Evolutionary conservation across 2,797 vertebrate genomes (phyloP), one percentile per base, ranked within the genome.

Genomic region (Uromys caudimaculatus): DNA sequence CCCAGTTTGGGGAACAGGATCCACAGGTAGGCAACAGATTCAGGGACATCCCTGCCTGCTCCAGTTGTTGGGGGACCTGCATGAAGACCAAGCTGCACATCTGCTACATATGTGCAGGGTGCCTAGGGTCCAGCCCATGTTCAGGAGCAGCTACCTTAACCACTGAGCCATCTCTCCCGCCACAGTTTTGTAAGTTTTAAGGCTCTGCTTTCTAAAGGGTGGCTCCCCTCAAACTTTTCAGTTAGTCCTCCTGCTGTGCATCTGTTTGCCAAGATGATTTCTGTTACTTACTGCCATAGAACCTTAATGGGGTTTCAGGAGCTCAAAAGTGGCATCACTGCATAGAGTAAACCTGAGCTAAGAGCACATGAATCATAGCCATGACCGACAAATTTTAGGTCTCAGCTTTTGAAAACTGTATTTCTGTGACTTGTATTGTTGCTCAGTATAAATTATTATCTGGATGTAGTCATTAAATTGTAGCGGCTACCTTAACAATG

Each of bases 321-420:
- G 38, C 90, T 67, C 8, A 23, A 21, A 69, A 44, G 27, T 94
- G 56, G 44, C 50, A 89, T 84, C 35, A 27, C 0, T 4, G 71
- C 52, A 52, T 73, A 8, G 52, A 88, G 56, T 73, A 56, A 87
- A 84, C 0, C 47, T 75, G 78, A 52, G 58, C 10, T 71, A 56
- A 52, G 19, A 69, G 89, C 32, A 32, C 4, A 41, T 73, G 54
- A 84, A 60, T 81, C 92, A 17, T 2, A 56, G 52, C 19, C 89
- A 64, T 67, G 10, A 41, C 21, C 69, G 71, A 88, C 85, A 94
- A 89, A 24, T n/a, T 69, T 60, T 17, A 94, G 81, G 38, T 1
- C 41, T 95, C 41, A 50, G 47, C 64, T 96, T 95, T 81, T 62
- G 50, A 82, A 78, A 93, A 81, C 24, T 86, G n/a, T 8, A 73